Conservation (phyloP, 2,797 vertebrate species). For the Anas georgica region DNA sequence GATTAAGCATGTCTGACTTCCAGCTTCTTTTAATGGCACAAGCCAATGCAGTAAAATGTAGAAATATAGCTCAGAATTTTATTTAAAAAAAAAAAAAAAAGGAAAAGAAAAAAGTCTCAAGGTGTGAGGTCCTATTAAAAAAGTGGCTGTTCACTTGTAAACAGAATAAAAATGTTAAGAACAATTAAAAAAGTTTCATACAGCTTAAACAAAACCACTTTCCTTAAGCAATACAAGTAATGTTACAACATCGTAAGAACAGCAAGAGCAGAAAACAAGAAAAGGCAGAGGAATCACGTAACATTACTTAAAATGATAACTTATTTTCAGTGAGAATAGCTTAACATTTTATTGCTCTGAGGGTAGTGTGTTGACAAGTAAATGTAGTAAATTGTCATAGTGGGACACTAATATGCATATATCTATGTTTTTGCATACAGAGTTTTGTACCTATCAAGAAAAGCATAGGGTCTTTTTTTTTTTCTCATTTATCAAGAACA, state of each 20-base stretch:
- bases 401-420: constrained; percentile 14
- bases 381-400: constrained; percentile 21
- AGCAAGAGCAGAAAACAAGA: constrained; percentile 44
- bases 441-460: constrained; percentile 24
- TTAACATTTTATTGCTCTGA: constrained; percentile 68
- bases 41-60: constrained; percentile 52
- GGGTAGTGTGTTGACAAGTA: constrained; percentile 55
- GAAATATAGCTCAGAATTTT: constrained; percentile 54
- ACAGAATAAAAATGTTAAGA: constrained; percentile 72
- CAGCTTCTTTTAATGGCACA: constrained; percentile 45
- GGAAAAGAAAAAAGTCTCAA: constrained; percentile 36
- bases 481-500: neutral
- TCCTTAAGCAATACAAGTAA: constrained; percentile 60
- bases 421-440: neutral
- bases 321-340: constrained; percentile 49
- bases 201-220: constrained; percentile 62
- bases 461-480: neutral
- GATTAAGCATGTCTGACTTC: constrained; percentile 56
- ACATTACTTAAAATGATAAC: constrained; percentile 46
- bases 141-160: constrained; percentile 74
- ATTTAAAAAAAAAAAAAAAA: constrained; percentile 7
- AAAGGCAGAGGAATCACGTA: constrained; percentile 20
- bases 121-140: constrained; percentile 68
- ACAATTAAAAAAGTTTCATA: constrained; percentile 56
- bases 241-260: constrained; percentile 36